phyloP scores from a whole-genome alignment of 2,113 vertebrate genomes.

The Centropus bengalensis region DNA sequence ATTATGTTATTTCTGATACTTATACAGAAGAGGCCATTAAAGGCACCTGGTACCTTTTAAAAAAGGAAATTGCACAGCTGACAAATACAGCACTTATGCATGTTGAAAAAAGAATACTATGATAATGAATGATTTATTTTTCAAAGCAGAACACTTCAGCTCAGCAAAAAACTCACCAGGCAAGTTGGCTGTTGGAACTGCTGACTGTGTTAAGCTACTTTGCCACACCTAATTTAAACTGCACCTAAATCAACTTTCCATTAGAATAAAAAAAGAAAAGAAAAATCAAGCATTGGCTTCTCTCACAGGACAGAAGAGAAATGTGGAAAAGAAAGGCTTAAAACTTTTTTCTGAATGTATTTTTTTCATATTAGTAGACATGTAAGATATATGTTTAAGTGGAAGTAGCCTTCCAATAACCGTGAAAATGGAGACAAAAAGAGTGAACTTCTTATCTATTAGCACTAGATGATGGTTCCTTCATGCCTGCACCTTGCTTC shows the following conservation, averaged over 20 bases:
- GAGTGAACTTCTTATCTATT: neutral
- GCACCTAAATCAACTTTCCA: neutral
- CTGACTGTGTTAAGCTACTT: neutral
- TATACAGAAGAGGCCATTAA: neutral
- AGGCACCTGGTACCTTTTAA: neutral
- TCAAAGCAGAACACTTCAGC: neutral
- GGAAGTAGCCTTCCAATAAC: no score
- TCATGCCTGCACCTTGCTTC: neutral
- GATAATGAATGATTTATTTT: neutral
- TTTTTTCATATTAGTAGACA: neutral
- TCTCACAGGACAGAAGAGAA: neutral
- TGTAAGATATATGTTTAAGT: neutral
- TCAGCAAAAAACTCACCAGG: neutral
- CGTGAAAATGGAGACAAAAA: neutral
- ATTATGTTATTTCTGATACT: neutral
- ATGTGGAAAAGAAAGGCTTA: neutral
- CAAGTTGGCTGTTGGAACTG: neutral
- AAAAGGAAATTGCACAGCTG: neutral
- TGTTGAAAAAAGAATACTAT: neutral
- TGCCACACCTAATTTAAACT: neutral
- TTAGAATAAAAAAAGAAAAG: neutral
- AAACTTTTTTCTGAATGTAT: neutral
- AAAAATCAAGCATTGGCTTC: neutral
- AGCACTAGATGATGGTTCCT: neutral
- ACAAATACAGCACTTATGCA: neutral